Percentiles rank a stretch among this genome's conserved stretches.
phyloP scores from a whole-genome alignment of 2,888 invertebrate genomes.

The Nymphalis urticae region DNA sequence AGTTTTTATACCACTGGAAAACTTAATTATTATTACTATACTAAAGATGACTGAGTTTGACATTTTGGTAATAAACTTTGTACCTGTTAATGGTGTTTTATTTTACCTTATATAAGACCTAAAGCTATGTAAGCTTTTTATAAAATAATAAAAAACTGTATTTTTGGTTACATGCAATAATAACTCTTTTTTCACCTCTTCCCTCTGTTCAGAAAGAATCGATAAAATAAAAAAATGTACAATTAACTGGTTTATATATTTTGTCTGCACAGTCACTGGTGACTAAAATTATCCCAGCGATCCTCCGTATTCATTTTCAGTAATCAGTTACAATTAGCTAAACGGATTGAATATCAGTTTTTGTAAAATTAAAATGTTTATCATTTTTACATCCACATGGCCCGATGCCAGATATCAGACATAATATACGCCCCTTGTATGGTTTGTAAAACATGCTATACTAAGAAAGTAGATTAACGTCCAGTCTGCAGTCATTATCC shows the following conservation, averaged over 20 bases:
- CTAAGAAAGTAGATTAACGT: slow-evolving; percentile 1
- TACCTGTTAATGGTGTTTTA: slow-evolving; percentile 57
- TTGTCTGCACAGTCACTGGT: too few species aligned
- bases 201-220: background rate
- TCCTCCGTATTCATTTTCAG: too few species aligned
- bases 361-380: background rate
- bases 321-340: too few species aligned
- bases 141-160: background rate
- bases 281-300: too few species aligned
- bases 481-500: slow-evolving; percentile 21
- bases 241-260: too few species aligned
- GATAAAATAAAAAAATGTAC: too few species aligned
- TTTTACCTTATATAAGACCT: slow-evolving; percentile 19
- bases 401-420: background rate
- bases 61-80: slow-evolving; percentile 65
- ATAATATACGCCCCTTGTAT: slow-evolving; percentile 19
- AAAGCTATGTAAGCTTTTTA: background rate
- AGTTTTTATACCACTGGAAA: slow-evolving; percentile 6
- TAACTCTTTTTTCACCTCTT: too few species aligned
- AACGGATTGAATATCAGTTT: background rate
- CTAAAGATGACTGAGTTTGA: slow-evolving; percentile 58
- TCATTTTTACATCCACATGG: slow-evolving; percentile 4
- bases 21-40: slow-evolving; percentile 7
- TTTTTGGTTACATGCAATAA: too few species aligned
- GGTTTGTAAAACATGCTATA: background rate